These are phyloP conservation scores for Cettia cetti DNA, from an alignment of 2,113 vertebrate species.

Conservation along the genomic window DNA sequence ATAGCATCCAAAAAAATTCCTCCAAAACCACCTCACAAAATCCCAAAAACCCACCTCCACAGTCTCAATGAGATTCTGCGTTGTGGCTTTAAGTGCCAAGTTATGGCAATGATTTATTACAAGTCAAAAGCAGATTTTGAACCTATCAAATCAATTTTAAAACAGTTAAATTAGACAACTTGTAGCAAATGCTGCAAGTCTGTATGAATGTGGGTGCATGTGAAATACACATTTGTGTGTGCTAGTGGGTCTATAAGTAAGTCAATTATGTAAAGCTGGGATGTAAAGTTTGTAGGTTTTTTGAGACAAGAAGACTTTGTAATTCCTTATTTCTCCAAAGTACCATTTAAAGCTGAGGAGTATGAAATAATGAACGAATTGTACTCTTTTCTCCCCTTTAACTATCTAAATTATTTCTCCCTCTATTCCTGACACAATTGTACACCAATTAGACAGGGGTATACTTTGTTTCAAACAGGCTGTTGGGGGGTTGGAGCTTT, in stretches of 20 bases:
- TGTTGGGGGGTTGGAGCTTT: not conserved
- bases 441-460: slow-evolving; percentile 42
- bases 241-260: not conserved
- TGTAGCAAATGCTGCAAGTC: not conserved
- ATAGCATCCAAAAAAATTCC: not conserved
- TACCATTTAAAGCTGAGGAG: not conserved
- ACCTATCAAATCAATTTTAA: not conserved
- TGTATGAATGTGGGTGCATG: not conserved
- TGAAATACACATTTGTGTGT: not conserved
- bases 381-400: not conserved
- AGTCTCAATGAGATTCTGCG: not conserved
- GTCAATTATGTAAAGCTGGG: not conserved
- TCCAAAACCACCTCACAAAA: not conserved
- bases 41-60: not conserved
- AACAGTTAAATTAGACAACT: not conserved
- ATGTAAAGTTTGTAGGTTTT: not conserved
- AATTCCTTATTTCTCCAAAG: not conserved
- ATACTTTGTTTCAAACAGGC: slow-evolving; percentile 60
- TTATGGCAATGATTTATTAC: not conserved
- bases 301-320: not conserved
- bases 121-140: not conserved
- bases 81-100: not conserved
- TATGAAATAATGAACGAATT: not conserved
- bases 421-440: slow-evolving; percentile 9
- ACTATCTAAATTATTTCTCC: not conserved